Base-by-base conservation (phyloP, 1,140 invertebrate genomes). In the Drosophila tropicalis region DNA sequence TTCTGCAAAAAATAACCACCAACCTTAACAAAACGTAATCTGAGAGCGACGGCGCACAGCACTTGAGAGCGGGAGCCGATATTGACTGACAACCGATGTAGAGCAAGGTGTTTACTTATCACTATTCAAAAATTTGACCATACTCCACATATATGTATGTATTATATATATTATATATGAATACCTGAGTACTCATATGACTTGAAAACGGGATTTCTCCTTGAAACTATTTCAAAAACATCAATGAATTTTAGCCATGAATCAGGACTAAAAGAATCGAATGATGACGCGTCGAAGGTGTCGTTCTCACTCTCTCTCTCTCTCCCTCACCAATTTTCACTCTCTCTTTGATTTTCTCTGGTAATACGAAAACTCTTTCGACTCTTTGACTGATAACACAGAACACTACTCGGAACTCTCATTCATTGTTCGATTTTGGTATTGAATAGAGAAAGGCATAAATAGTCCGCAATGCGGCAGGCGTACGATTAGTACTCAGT, bases 381-480 rank as follows among this genome's bases (percentile, higher is more conserved):
- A 19, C 17, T 51, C 15, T 47, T 51, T 3, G 36, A 29, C 72
- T 76, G 73, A 76, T 76, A 76, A 76, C 66, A 61, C 36, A 25
- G 71, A 67, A 69, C 65, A 57, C 57, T 75, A 64, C 51, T 75
- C 56, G 41, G 36, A 39, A 41, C 32, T 51, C 34, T 63, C 55
- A 57, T 47, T 57, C 15, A 51, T 54, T 36, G 22, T 62, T 63
- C 68, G 62, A 55, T 76, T 67, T 70, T 51, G 22, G 10, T 76
- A 34, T 12, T 81, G 84, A 77, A 83, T 87, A 89, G 83, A 69
- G 73, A 87, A 89, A 83, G 69, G 84, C 83, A 87, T 87, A 87
- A 83, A 87, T 87, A 89, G 79, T 73, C 67, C 72, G 76, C 58
- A 34, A 19, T 51, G 51, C 51, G 40, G 29, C 54, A 71, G 56